A percentile compares a stretch with the other conserved stretches of the same genome.
Evolutionary conservation across 2,888 invertebrate genomes (phyloP).

Genomic region (Amblyteles armatorius): DNA sequence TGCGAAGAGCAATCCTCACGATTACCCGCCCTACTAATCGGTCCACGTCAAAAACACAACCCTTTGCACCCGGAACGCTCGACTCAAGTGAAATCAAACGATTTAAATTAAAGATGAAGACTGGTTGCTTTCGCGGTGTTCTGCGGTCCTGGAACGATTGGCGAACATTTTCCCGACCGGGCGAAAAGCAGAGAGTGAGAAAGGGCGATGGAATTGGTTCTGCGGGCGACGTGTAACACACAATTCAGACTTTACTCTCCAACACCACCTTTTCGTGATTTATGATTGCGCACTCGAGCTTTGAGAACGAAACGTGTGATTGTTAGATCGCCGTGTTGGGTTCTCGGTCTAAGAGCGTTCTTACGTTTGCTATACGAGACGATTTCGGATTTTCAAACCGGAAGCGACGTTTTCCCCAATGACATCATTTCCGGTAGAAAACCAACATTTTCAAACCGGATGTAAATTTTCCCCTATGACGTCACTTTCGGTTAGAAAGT

Average conservation of each 20-base stretch:
- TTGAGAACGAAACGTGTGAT: constrained; percentile 56
- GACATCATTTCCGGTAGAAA: too few species aligned
- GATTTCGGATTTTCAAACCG: not conserved
- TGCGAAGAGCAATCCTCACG: constrained; percentile 5
- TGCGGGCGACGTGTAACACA: constrained; percentile 55
- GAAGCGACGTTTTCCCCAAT: not conserved
- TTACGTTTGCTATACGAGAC: not conserved
- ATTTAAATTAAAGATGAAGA: constrained; percentile 80
- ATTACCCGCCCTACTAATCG: constrained; percentile 67
- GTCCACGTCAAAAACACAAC: constrained; percentile 78
- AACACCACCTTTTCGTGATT: constrained; percentile 64
- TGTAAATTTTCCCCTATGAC: too few species aligned
- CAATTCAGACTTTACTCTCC: constrained; percentile 62
- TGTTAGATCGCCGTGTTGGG: constrained; percentile 41
- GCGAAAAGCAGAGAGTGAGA: constrained; percentile 37
- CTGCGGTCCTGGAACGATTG: constrained; percentile 56
- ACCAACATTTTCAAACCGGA: too few species aligned
- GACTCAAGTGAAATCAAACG: constrained; percentile 71
- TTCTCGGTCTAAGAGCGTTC: not conserved
- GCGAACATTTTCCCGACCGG: constrained; percentile 55
- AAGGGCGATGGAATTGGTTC: constrained; percentile 59
- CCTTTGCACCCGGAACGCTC: constrained; percentile 70
- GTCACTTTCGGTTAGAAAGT: too few species aligned
- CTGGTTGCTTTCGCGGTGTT: constrained; percentile 68
- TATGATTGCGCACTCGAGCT: constrained; percentile 57